Evolutionary conservation across 2,113 vertebrate genomes (phyloP), one percentile per base, ranked within the genome.

Genomic region (Chaenogobius annularis): DNA sequence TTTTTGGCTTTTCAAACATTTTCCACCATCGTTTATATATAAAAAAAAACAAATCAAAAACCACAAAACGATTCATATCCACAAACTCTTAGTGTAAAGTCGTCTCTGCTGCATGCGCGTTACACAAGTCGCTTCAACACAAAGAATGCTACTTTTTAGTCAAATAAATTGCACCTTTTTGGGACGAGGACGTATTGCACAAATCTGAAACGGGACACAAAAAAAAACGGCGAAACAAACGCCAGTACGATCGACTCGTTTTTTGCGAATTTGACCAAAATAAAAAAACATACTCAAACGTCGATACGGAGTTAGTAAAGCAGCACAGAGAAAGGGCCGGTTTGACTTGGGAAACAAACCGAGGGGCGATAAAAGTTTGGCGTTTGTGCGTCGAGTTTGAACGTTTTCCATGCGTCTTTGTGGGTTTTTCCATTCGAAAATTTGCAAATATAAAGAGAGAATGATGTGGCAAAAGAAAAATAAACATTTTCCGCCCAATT

Each of bases 1-100:
- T 64, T 82, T 89, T 90, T 90, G 88, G 86, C 84, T 90, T 91
- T 73, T 88, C 56, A 74, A 81, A 84, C 66, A 71, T 55, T 78
- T 90, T 78, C 61, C 44, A 85, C 74, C 69, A n/a, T 82, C 73
- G 40, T 79, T 85, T 77, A 66, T 83, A 61, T 31, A 31, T 31
- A 31, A 2, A 31, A 31, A 59, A 61, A 61, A 61, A 35, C 0
- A 61, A 61, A 61, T 9, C 13, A 61, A 61, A 61, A 61, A 17
- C 58, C 23, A 61, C 26, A 17, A 35, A 59, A 61, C 58, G 8
- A 26, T 58, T 14, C 55, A 14, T 58, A 1, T 58, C 10, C 55
- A 61, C 58, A 61, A 59, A 59, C 58, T 61, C 20, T 10, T 10
- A 17, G 58, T 14, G 26, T 61, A 61, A 61, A 1, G 7, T 10